Evolutionary conservation across 1,140 invertebrate genomes (phyloP), one percentile per base, ranked within the genome.

Genomic region (Nymphalis io): DNA sequence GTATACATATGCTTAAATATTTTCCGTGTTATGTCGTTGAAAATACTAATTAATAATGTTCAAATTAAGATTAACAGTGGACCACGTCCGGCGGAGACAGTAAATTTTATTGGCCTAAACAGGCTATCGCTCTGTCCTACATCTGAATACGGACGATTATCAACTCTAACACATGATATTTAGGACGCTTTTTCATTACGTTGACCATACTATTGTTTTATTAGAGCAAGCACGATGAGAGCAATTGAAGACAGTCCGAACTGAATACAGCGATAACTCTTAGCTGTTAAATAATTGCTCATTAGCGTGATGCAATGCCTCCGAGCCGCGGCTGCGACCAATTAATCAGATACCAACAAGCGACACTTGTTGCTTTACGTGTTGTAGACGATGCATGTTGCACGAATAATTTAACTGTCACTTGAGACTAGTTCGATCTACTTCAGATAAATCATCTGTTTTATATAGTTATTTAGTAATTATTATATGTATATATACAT

Each of bases 61-160:
- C 46, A 23, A 44, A 46, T 39, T 46, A 46, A 3, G 18, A 48
- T 27, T 51, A 18, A 48, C 44, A 20, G 44, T 38, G 40, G 53
- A 40, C 6, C 15, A 40, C 72, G 67, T 76, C 72, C 75, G 72
- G 40, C 58, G 46, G 53, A 72, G 75, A 71, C 75, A 65, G 70
- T 68, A 57, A 67, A 61, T 76, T 68, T 73, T 68, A 73, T 73
- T 76, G 65, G 66, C 63, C 58, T 64, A 74, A 69, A 68, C 61
- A 39, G 65, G 57, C 65, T 71, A 66, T 70, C 72, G 46, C 59
- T 55, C 67, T 69, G 72, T 68, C 69, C 75, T 62, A 75, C 40
- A 63, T 72, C 8, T 4, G 16, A 1, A 1, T 12, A 3, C 33
- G 11, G 11, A 23, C 20, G 5, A 61, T 23, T 27, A 27, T 23